These are phyloP conservation scores for Planiliza haematocheilus DNA, from an alignment of 2,113 vertebrate species.

Conservation along the genomic window DNA sequence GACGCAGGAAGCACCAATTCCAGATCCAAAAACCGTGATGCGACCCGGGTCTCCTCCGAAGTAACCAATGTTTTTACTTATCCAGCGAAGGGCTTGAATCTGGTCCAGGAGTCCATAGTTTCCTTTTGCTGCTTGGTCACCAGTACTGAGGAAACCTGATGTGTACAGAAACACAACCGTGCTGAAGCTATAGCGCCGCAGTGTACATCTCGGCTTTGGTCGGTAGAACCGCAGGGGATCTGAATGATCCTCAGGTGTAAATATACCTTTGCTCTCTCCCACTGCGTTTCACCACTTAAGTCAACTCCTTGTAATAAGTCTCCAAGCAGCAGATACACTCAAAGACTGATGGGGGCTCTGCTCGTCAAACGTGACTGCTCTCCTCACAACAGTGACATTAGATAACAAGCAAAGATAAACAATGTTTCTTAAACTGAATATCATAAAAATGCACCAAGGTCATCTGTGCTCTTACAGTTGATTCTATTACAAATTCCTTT, in stretches of 20 bases:
- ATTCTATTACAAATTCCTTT: constrained; percentile 45
- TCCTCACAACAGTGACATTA: constrained; percentile 37
- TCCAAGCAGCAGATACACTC: constrained; percentile 7
- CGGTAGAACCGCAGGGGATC: constrained; percentile 43
- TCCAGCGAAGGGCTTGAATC: constrained; percentile 97
- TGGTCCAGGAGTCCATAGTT: constrained; percentile 98
- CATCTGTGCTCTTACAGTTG: constrained; percentile 37
- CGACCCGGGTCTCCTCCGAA: constrained; percentile 95
- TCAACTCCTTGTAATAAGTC: constrained; percentile 43
- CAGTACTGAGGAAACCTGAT: constrained; percentile 96
- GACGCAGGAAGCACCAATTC: constrained; percentile 87
- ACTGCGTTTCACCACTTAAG: constrained; percentile 45
- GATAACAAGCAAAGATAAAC: constrained; percentile 40
- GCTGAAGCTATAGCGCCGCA: constrained; percentile 32
- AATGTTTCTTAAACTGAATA: constrained; percentile 44
- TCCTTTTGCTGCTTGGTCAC: constrained; percentile 97
- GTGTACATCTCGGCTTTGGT: constrained; percentile 56
- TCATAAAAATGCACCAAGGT: constrained; percentile 56
- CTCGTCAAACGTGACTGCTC: constrained; percentile 43
- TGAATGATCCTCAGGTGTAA: constrained; percentile 59
- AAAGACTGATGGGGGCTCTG: constrained; percentile 20
- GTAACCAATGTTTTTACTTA: constrained; percentile 97
- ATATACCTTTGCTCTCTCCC: constrained; percentile 55
- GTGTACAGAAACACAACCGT: constrained; percentile 46
- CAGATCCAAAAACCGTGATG: constrained; percentile 96